phyloP scores from a whole-genome alignment of 2,113 vertebrate genomes.

The Colossoma macropomum region DNA sequence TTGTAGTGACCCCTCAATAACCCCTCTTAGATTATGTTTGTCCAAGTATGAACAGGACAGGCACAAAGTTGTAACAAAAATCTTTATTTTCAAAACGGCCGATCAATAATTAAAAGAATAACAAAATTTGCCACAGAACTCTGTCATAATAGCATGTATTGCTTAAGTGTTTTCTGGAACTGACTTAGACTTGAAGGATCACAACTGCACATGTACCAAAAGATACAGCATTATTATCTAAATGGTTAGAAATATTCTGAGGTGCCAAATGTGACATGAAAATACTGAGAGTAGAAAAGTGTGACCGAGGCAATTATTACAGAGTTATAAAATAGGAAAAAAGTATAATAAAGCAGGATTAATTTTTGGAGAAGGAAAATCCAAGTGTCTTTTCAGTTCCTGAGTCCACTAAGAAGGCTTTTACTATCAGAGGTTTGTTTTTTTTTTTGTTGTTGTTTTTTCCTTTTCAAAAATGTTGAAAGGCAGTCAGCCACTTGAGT shows the following conservation, averaged over 20 bases:
- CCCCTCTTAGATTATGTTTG: too few relatives aligned
- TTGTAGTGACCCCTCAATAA: too few relatives aligned
- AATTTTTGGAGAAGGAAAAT: not conserved
- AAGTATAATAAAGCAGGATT: constrained; percentile 15
- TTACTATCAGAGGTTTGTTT: constrained; percentile 44
- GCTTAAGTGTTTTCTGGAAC: not conserved
- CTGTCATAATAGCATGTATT: constrained; percentile 5
- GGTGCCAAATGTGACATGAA: constrained; percentile 19
- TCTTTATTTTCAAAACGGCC: constrained; percentile 47
- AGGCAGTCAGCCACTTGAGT: constrained; percentile 23
- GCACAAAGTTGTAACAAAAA: constrained; percentile 35
- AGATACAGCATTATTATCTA: constrained; percentile 23
- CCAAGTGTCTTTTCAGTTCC: constrained; percentile 64
- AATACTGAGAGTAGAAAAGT: constrained; percentile 47
- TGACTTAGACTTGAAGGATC: constrained; percentile 2
- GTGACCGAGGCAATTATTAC: constrained; percentile 6
- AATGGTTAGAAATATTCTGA: constrained; percentile 8
- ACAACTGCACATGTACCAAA: constrained; percentile 17
- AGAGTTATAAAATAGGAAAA: constrained; percentile 37
- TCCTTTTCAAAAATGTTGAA: constrained; percentile 17
- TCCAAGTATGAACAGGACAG: not conserved
- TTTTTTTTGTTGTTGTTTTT: constrained; percentile 29
- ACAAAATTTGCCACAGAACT: constrained; percentile 19
- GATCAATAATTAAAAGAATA: constrained; percentile 48
- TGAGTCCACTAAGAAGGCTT: constrained; percentile 67